Evolutionary conservation across 2,797 vertebrate genomes (phyloP), one percentile per base, ranked within the genome.

Genomic region (Philypnodon macrostomus): DNA sequence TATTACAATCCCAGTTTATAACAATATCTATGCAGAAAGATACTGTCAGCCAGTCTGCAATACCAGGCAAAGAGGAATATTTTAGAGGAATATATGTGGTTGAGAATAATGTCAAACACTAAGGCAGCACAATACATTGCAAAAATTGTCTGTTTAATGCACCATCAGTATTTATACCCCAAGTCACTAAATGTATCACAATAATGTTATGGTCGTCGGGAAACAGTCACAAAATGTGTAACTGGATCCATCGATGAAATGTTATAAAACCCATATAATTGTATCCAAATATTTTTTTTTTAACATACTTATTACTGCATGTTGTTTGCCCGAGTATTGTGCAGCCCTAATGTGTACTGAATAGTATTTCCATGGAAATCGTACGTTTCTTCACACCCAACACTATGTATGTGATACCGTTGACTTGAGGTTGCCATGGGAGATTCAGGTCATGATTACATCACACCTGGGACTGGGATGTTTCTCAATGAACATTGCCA

Each of bases 371-470:
- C 52, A 62, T 13, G 31, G 42, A 68, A 73, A 62, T 53, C 26
- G 7, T 63, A 72, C 47, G 31, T 45, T 65, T 58, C 50, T 50
- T 74, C 42, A 75, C 62, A 57, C 65, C 59, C 58, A 55, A 73
- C 36, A 39, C n/a, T n/a, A 67, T 23, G 21, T 23, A 11, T 50
- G 71, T 38, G 58, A 78, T 60, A 70, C 60, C 34, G 60, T 75
- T 66, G n/a, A 77, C 57, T 74, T 63, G 75, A 78, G 67, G 73
- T 75, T 73, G 74, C 73, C 63, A 31, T 38, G 57, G 27, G 49
- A 79, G 83, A 79, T 79, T 67, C 54, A 62, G 77, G 79, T 70
- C 70, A 69, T 66, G 75, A 80, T 75, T 64, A 75, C 27, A 74
- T 75, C 75, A 83, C 73, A 78, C 61, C 73, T 81, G 73, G 52